Base-by-base conservation (phyloP, 2,888 invertebrate species). In the Aleiodes testaceus region DNA sequence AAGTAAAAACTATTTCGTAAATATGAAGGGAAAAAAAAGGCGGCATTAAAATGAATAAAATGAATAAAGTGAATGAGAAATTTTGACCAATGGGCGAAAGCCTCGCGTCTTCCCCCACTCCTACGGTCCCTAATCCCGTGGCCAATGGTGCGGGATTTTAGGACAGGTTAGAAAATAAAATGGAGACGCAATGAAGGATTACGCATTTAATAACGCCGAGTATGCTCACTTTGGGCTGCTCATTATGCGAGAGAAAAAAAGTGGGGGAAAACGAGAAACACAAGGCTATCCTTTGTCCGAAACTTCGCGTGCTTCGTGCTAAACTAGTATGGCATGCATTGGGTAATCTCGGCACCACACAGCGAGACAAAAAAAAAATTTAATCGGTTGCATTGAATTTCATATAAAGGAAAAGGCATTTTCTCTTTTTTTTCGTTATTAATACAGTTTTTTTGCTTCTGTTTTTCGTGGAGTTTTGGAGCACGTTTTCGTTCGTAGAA, bases 201-300 rank as follows among this genome's bases (percentile, higher is more conserved):
- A 7, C 26, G 70, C 7, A 9, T 14, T 30, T 30, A 55, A n/a
- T 2, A 26, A 26, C 3, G 3, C 3, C 6, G 6, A 36, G 59
- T 42, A 45, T 42, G 47, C 26, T 44, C 55, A 45, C 45, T 67
- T 45, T 50, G 36, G 70, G 18, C 18, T 59, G 26, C 36, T 45
- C 49, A 61, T 26, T 47, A 26, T 50, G 49, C 30, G 59, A n/a
- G 6, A 47, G 47, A 22, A n/a, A 7, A 16, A 45, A 9, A 12
- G 42, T 6, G 22, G 72, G 75, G 36, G 30, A 61, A n/a, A 30
- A 18, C 5, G 30, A 47, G 50, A 2, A 1, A 26, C 79, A 84
- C 84, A 86, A 86, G 86, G 86, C 85, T 84, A 84, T 85, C 82
- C 85, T 86, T 87, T 87, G 85, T 87, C 85, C 85, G 80, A 86